These are phyloP conservation scores for Melanotaenia trifasciata DNA, from an alignment of 2,797 vertebrate species.

Conservation along the genomic window DNA sequence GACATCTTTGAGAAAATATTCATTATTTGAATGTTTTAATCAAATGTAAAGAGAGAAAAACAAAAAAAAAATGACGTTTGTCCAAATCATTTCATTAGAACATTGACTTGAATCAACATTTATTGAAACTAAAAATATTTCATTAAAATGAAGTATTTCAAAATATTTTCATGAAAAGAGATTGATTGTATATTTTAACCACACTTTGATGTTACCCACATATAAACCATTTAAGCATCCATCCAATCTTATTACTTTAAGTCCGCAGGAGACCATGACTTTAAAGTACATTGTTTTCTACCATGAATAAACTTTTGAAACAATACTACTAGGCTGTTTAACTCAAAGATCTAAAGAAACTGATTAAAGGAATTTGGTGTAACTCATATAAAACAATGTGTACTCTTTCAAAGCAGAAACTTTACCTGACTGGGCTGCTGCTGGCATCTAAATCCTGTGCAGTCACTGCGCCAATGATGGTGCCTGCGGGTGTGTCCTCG, in stretches of 20 bases:
- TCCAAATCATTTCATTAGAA: background rate
- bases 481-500: constrained; percentile 93
- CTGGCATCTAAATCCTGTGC: constrained; percentile 95
- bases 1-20: background rate
- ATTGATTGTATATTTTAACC: background rate
- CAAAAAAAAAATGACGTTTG: background rate
- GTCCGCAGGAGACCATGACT: background rate
- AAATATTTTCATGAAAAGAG: background rate
- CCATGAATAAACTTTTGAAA: background rate
- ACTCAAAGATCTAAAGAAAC: constrained; percentile 3
- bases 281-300: background rate
- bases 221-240: background rate
- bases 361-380: background rate
- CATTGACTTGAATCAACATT: no score
- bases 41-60: background rate
- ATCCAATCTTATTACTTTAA: background rate
- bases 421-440: constrained; percentile 93
- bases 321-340: background rate
- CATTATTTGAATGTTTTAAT: background rate
- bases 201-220: no score
- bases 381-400: background rate
- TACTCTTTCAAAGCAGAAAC: constrained; percentile 25
- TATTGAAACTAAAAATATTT: constrained; percentile 1
- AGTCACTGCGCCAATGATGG: constrained; percentile 96
- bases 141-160: background rate